Evolutionary conservation across 1,140 invertebrate genomes (phyloP).

Genomic region (Bathynomus jamesi): DNA sequence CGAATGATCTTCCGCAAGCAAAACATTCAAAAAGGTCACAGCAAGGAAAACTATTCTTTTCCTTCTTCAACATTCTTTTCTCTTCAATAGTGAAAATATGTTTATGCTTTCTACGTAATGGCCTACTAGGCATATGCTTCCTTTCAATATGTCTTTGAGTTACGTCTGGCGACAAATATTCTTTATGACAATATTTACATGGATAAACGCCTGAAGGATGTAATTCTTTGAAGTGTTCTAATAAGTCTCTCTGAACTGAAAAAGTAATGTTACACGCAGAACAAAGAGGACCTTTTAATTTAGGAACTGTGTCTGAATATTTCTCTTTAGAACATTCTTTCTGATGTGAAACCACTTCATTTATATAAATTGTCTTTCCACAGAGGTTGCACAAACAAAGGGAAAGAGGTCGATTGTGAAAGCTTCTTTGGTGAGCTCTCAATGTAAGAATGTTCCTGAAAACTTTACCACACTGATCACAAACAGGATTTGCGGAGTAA

Average conservation of each 20-base stretch:
- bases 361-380: background rate
- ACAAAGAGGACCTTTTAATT: background rate
- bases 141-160: background rate
- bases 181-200: background rate
- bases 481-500: background rate
- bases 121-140: background rate
- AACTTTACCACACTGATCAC: background rate
- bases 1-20: background rate
- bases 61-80: background rate
- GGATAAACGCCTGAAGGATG: background rate
- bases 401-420: background rate
- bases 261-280: background rate
- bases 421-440: background rate
- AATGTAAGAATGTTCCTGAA: background rate
- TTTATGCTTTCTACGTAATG: background rate
- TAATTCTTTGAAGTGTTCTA: background rate
- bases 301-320: background rate
- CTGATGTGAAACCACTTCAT: background rate
- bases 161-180: background rate
- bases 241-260: background rate
- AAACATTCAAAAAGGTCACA: background rate
- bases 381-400: background rate
- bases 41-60: background rate
- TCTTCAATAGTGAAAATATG: background rate
- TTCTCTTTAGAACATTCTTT: background rate